Base-by-base conservation (phyloP, 2,888 invertebrate genomes). In the Apotomis betuletana region DNA sequence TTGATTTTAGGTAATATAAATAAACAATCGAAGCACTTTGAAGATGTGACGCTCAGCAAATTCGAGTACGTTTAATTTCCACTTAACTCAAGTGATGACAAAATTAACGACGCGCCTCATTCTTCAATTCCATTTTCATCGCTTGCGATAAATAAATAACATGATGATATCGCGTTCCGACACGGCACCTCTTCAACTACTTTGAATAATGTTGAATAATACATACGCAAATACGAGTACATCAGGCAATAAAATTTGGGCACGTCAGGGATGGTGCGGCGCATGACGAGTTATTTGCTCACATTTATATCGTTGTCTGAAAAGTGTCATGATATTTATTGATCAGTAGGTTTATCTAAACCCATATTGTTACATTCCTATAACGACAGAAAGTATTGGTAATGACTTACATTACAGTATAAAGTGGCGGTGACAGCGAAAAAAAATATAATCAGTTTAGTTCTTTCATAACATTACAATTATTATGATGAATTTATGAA, bases 151-250 rank as follows among this genome's bases (percentile, higher is more conserved):
- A 71, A 57, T 67, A 61, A 71, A 71, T 67, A 57, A 71, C 54
- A 58, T 51, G 44, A 64, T 57, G 52, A 46, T 58, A 72, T 67
- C 52, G 44, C 67, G 51, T 59, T 58, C 46, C 55, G 44, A 72
- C 58, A 58, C 51, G 58, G 10, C 59, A 72, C 62, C 71, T 67
- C 59, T 49, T 57, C 41, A 61, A 62, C 67, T 67, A 58, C 67
- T 72, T 67, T 72, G 71, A 72, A 72, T 72, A 72, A 72, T 67
- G 62, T 52, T 72, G 67, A 72, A 72, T 72, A 72, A 72, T 67
- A 67, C 58, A 62, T 72, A 12, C 57, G 62, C 57, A 67, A 67
- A 51, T 72, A n/a, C n/a, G n/a, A n/a, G n/a, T n/a, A 72, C 62
- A 67, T 15, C 57, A 38, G 61, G 62, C 71, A 52, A 67, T 62